These are phyloP conservation scores for Notothenia coriiceps DNA, from an alignment of 2,113 vertebrate genomes.

Conservation along the genomic window DNA sequence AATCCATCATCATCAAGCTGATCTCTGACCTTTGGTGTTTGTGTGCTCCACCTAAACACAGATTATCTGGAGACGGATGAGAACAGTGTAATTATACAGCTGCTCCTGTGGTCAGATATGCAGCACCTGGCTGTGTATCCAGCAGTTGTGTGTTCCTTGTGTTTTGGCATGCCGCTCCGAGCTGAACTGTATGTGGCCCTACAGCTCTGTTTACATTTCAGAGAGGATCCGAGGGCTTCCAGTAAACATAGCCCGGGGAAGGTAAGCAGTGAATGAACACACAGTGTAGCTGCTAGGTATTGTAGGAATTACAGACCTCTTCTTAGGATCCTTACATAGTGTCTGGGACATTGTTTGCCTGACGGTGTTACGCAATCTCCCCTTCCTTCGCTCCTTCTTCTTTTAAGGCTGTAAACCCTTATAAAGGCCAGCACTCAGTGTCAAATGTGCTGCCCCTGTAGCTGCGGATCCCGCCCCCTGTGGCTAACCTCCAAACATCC, in stretches of 20 bases:
- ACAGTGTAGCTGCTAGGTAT: slow-evolving; percentile 48
- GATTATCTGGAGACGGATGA: slow-evolving; percentile 41
- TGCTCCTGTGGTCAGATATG: slow-evolving; percentile 60
- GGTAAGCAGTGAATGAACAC: slow-evolving; percentile 50
- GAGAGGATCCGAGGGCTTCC: slow-evolving; percentile 56
- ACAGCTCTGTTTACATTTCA: slow-evolving; percentile 78
- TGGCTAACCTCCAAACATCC: slow-evolving; percentile 66
- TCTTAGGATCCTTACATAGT: slow-evolving; percentile 25
- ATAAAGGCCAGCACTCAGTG: slow-evolving; percentile 50
- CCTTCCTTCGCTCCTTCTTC: slow-evolving; percentile 35
- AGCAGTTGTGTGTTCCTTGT: slow-evolving; percentile 45
- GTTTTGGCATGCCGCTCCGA: slow-evolving; percentile 42
- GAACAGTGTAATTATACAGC: slow-evolving; percentile 65
- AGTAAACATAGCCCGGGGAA: slow-evolving; percentile 72
- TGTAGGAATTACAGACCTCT: slow-evolving; percentile 40
- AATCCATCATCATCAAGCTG: slow-evolving; percentile 29
- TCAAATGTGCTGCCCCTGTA: slow-evolving; percentile 32
- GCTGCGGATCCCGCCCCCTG: slow-evolving; percentile 48
- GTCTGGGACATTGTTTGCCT: slow-evolving; percentile 51
- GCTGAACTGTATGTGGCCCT: slow-evolving; percentile 65
- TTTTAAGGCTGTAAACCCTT: slow-evolving; percentile 60
- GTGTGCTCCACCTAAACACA: slow-evolving; percentile 52
- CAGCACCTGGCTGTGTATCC: slow-evolving; percentile 70
- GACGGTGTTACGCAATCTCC: slow-evolving; percentile 64
- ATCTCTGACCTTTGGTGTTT: slow-evolving; percentile 63